Evolutionary conservation across 2,797 vertebrate genomes (phyloP), one percentile per base, ranked within the genome.

Genomic region (Enteromius mattozi): DNA sequence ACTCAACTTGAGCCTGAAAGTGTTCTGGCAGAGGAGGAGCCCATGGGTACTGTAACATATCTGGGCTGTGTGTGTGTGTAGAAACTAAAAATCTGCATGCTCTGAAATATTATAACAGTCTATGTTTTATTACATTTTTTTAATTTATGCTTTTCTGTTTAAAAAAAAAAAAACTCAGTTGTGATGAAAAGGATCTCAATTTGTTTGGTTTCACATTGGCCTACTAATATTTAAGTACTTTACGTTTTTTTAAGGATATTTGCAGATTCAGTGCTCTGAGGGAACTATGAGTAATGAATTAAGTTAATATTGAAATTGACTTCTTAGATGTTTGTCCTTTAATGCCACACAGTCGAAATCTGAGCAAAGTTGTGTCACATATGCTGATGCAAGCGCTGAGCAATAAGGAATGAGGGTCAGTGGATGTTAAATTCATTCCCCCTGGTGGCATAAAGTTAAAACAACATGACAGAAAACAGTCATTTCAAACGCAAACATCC

Each of bases 21-120:
- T 86, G 92, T 87, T 89, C 93, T 94, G 89, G 93, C 94, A 89
- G 95, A 96, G 91, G 95, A 97, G 90, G 95, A 96, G 92, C 92
- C 91, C 89, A 94, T 96, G 95, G 96, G 96, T 97, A 97, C 94
- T 94, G 96, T 96, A 96, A 95, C 91, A 91, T 89, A 89, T 88
- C 80, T 87, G 88, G 80, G 85, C 65, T 63, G 90, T 87, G 87
- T 88, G 84, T 86, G 84, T 88, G 86, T 86, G 79, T 82, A 54
- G 72, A 78, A 71, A 56, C 56, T 35, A 9, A 68, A 75, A 35
- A 54, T 63, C 74, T n/a, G 81, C 68, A 84, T 79, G 40, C 30
- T 19, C 74, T 54, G 17, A 24, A 54, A 35, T n/a, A 3, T 19
- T 6, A 69, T 51, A 51, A 51, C 27, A 27, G 45, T 51, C 21